phyloP scores from a whole-genome alignment of 2,888 invertebrate species.

The Ichneumoninae sp. region DNA sequence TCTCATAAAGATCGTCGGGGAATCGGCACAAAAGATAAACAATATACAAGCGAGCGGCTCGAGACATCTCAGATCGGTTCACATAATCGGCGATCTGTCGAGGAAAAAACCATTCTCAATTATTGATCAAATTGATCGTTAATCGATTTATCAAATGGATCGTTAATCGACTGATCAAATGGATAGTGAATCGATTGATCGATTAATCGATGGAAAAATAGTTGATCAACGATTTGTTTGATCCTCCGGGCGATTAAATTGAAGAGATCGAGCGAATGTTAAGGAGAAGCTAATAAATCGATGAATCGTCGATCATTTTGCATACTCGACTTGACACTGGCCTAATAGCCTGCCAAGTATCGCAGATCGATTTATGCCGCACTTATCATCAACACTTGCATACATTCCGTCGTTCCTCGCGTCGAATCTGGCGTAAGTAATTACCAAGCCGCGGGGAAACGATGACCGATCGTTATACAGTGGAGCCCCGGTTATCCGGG shows the following conservation, averaged over 20 bases:
- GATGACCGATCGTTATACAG: constrained; percentile 44
- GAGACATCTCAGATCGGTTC: neutral
- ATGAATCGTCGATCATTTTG: constrained; percentile 13
- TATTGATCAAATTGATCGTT: neutral
- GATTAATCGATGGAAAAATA: neutral
- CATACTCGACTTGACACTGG: constrained; percentile 15
- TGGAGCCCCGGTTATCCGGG: neutral
- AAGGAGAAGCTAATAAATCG: neutral
- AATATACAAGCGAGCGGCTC: neutral
- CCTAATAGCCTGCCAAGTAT: constrained; percentile 24
- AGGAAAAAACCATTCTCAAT: neutral
- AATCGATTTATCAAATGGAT: neutral
- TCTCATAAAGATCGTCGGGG: neutral
- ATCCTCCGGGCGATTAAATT: neutral
- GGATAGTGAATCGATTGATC: neutral
- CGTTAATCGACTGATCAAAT: neutral
- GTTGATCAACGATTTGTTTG: neutral
- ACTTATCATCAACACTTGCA: constrained; percentile 42
- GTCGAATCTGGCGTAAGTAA: constrained; percentile 33
- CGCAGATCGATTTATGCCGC: constrained; percentile 26
- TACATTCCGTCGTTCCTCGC: neutral
- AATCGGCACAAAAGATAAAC: neutral
- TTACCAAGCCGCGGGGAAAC: constrained; percentile 43
- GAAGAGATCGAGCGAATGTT: neutral
- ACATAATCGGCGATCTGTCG: neutral